These are phyloP conservation scores for Salvelinus fontinalis DNA, from an alignment of 2,113 vertebrate species.

Conservation along the genomic window DNA sequence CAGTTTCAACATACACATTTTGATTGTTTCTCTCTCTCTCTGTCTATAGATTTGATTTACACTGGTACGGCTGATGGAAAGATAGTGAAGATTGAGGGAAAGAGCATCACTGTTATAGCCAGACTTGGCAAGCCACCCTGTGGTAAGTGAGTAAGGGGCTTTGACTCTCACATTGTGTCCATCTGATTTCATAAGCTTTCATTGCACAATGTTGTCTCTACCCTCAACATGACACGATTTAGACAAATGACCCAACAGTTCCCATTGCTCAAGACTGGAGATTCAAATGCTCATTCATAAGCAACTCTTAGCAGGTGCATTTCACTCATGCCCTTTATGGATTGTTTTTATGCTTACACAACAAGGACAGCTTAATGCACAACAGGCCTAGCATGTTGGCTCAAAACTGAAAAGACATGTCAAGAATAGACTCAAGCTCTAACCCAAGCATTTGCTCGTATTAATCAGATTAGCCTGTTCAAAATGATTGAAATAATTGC, in stretches of 20 bases:
- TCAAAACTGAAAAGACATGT: neutral
- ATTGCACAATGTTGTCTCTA: conserved; percentile 8
- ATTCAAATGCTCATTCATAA: neutral
- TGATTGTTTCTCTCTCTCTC: conserved; percentile 22
- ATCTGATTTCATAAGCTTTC: neutral
- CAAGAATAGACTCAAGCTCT: neutral
- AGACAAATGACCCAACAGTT: neutral
- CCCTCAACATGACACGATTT: neutral
- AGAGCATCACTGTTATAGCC: conserved; percentile 78
- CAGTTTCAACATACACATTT: neutral
- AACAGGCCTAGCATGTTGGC: neutral
- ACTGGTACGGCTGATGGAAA: conserved; percentile 92
- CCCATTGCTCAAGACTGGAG: neutral
- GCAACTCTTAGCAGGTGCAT: neutral
- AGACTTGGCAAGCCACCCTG: conserved; percentile 85
- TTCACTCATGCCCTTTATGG: no score
- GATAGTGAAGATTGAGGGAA: conserved; percentile 87
- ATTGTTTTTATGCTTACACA: no score
- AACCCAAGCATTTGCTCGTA: neutral
- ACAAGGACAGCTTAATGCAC: neutral
- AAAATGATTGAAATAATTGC: neutral
- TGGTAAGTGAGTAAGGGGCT: conserved; percentile 75
- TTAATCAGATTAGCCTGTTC: neutral
- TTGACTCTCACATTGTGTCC: no score
- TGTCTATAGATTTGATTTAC: conserved; percentile 84